Percentiles rank a stretch among this genome's conserved stretches.
phyloP scores from a whole-genome alignment of 2,888 invertebrate species.

The Arrhopalites spinosus region DNA sequence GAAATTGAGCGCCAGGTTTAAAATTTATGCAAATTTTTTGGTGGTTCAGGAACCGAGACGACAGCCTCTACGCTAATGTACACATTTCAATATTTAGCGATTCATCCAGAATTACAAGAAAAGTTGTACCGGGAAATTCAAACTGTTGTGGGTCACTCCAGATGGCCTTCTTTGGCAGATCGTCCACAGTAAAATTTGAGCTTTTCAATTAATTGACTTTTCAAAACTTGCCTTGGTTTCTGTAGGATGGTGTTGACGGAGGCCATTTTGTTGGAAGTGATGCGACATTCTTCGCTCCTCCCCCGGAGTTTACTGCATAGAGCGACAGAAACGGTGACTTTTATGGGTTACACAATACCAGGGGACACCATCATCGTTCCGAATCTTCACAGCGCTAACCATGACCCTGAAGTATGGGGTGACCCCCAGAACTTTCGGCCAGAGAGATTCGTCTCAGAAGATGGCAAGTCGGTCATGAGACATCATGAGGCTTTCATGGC shows the following conservation, averaged over 20 bases:
- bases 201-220: background rate
- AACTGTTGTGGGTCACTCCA: conserved; percentile 36
- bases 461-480: conserved; percentile 9
- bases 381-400: conserved; percentile 43
- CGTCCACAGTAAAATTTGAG: conserved; percentile 30
- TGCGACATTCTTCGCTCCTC: conserved; percentile 41
- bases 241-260: conserved; percentile 41
- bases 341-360: conserved; percentile 43
- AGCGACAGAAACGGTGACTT: conserved; percentile 39
- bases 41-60: conserved; percentile 44
- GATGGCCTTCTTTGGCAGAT: conserved; percentile 42
- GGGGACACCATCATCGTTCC: conserved; percentile 45
- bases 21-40: background rate
- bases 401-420: conserved; percentile 41
- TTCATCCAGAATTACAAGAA: conserved; percentile 36
- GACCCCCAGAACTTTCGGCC: conserved; percentile 48
- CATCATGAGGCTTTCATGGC: conserved; percentile 39
- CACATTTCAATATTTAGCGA: conserved; percentile 38
- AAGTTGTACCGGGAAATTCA: conserved; percentile 42
- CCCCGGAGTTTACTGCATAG: conserved; percentile 45
- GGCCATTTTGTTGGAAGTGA: conserved; percentile 44
- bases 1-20: background rate
- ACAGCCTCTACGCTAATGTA: conserved; percentile 43
- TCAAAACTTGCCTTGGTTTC: background rate
- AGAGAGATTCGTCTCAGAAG: conserved; percentile 42